phyloP scores from a whole-genome alignment of 2,113 vertebrate species.

The Myrmecophaga tridactyla region DNA sequence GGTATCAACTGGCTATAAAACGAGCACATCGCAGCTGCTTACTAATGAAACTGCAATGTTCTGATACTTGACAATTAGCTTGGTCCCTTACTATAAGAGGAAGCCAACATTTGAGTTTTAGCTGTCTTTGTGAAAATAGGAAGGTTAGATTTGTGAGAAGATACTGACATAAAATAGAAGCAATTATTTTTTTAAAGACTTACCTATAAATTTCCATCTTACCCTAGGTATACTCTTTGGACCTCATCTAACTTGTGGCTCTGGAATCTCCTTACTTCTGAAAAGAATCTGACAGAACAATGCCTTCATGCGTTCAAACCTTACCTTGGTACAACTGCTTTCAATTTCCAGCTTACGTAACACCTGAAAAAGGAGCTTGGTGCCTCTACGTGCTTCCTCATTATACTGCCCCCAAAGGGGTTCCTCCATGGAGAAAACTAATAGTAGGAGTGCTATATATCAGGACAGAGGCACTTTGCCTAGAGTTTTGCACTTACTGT shows the following conservation, averaged over 20 bases:
- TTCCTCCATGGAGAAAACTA: neutral
- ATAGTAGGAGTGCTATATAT: neutral
- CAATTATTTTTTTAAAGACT: neutral
- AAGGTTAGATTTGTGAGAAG: constrained; percentile 15
- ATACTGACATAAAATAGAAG: constrained; percentile 26
- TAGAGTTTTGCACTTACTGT: neutral
- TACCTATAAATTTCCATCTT: neutral
- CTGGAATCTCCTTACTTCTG: neutral
- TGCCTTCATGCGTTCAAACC: neutral
- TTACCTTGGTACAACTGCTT: neutral
- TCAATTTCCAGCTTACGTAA: neutral
- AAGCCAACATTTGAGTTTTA: constrained; percentile 27
- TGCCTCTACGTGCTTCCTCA: neutral
- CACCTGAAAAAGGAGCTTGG: neutral
- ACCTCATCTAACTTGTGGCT: neutral
- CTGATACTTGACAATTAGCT: neutral
- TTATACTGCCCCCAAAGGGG: neutral
- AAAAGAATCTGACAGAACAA: neutral
- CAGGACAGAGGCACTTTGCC: neutral
- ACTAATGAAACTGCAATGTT: constrained; percentile 57
- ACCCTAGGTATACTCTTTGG: neutral
- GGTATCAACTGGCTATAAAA: constrained; percentile 42
- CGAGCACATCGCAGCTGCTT: neutral
- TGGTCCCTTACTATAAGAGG: neutral
- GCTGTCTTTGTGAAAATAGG: neutral